A percentile compares a stretch with the other conserved stretches of the same genome.
These are phyloP conservation scores for Adela reaumurella DNA, from an alignment of 2,888 invertebrate genomes.

Conservation along the genomic window DNA sequence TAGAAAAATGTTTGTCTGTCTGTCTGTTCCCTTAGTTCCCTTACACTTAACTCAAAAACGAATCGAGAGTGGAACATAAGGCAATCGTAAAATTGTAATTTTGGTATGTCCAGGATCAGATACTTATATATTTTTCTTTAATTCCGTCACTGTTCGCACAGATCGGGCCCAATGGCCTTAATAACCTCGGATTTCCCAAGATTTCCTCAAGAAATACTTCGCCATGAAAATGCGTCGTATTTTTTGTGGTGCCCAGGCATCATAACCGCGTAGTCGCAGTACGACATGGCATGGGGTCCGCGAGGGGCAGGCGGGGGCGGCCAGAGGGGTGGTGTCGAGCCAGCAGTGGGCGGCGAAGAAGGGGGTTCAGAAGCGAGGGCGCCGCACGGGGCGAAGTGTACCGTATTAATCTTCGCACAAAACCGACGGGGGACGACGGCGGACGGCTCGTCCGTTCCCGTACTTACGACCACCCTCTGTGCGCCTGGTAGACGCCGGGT, in stretches of 20 bases:
- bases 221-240: not conserved
- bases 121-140: no score
- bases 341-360: not conserved
- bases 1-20: no score
- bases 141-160: no score
- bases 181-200: not conserved
- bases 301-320: no score
- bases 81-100: no score
- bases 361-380: slow-evolving; percentile 31
- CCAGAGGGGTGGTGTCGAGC: not conserved
- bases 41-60: no score
- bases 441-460: slow-evolving; percentile 9
- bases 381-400: slow-evolving; percentile 40
- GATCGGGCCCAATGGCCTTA: no score
- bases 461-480: slow-evolving; percentile 20
- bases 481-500: slow-evolving; percentile 36
- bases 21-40: no score
- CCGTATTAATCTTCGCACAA: slow-evolving; percentile 48
- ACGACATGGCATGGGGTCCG: not conserved
- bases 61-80: no score
- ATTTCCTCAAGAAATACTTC: not conserved
- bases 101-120: no score
- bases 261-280: not conserved
- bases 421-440: slow-evolving; percentile 17
- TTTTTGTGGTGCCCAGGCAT: not conserved